Percentiles rank a stretch among this genome's conserved stretches.
Evolutionary conservation across 2,113 vertebrate genomes (phyloP).

Genomic region (Neotoma lepida): DNA sequence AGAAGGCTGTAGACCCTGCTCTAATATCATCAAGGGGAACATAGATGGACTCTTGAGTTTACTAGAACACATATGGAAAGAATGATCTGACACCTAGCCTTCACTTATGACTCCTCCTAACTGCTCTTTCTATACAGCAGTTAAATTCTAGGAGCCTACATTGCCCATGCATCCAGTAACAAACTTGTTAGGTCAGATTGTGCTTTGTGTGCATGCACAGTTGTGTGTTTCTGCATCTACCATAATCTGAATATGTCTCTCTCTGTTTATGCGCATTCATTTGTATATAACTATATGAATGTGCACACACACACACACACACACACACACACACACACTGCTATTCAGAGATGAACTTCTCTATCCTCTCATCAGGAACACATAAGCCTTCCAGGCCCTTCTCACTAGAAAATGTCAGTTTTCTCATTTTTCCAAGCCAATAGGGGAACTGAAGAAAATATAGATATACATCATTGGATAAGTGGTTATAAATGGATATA

Average conservation of each 20-base stretch:
- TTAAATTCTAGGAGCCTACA: not conserved
- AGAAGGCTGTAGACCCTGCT: not conserved
- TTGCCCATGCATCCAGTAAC: not conserved
- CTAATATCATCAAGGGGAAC: not conserved
- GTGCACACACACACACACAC: not conserved
- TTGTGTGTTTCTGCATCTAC: not conserved
- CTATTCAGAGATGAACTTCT: not conserved
- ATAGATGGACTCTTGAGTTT: not conserved
- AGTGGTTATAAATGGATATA: not conserved
- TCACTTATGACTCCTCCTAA: not conserved
- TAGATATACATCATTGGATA: not conserved
- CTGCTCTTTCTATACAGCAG: not conserved
- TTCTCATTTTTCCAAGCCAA: not conserved
- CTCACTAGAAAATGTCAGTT: not conserved
- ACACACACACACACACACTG: not conserved
- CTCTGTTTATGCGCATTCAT: not conserved
- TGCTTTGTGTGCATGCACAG: fast-evolving
- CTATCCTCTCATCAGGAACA: not conserved
- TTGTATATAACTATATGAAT: not conserved
- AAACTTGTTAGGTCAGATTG: not conserved
- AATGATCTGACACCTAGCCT: not conserved
- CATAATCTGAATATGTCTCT: not conserved
- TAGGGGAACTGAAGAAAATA: not conserved
- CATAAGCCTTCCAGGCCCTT: not conserved
- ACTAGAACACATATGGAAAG: not conserved